Conservation (phyloP, 2,888 invertebrate genomes). For the Apodemia hepburni region DNA sequence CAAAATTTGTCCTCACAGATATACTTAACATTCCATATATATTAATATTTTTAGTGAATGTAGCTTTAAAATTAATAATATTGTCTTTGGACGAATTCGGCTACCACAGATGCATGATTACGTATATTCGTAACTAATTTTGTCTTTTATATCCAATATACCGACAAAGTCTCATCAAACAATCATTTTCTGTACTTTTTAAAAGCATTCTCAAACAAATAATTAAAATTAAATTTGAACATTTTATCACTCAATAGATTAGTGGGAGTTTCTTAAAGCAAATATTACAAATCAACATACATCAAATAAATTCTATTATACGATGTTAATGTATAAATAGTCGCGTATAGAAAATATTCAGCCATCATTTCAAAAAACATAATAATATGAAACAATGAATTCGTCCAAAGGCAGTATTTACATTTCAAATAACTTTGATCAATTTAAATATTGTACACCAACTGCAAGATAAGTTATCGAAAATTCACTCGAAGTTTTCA, state of each 20-base stretch:
- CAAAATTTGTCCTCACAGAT: constrained; percentile 50
- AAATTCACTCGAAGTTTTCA: too few relatives aligned
- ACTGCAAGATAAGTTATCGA: too few relatives aligned
- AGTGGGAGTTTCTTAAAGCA: not conserved
- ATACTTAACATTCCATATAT: constrained; percentile 18
- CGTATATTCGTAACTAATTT: constrained; percentile 7
- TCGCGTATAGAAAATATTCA: too few relatives aligned
- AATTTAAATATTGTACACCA: too few relatives aligned
- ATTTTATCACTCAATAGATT: constrained; percentile 10
- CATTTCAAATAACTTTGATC: too few relatives aligned
- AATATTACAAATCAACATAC: too few relatives aligned
- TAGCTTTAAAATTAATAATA: constrained; percentile 40
- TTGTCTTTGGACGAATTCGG: constrained; percentile 74
- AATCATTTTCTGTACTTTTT: not conserved
- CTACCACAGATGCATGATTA: constrained; percentile 58
- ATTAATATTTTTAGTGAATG: constrained; percentile 16
- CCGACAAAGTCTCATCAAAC: not conserved
- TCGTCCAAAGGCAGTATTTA: too few relatives aligned
- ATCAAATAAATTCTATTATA: too few relatives aligned
- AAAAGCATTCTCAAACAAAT: not conserved
- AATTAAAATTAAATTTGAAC: too few relatives aligned
- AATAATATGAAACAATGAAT: too few relatives aligned
- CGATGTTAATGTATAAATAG: too few relatives aligned
- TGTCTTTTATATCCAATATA: not conserved
- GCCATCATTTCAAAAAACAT: too few relatives aligned